Percentiles rank a stretch among this genome's conserved stretches.
These are phyloP conservation scores for Dicrurus megarhynchus DNA, from an alignment of 2,113 vertebrate genomes.

Conservation along the genomic window DNA sequence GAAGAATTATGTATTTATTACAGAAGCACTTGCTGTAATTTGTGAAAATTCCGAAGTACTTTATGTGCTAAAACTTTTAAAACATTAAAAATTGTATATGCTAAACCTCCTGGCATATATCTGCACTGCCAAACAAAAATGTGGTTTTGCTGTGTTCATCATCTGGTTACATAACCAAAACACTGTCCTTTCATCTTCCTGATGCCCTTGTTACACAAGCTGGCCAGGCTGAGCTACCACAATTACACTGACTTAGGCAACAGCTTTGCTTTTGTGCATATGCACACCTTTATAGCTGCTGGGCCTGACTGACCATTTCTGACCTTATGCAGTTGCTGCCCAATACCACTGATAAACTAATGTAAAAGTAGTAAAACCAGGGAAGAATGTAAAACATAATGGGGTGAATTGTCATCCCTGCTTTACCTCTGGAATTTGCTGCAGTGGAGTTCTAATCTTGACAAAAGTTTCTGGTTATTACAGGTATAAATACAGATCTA, in stretches of 20 bases:
- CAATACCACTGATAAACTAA: not conserved
- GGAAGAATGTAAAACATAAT: not conserved
- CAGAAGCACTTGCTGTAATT: not conserved
- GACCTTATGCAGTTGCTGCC: not conserved
- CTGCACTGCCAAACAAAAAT: not conserved
- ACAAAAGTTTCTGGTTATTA: not conserved
- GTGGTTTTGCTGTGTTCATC: not conserved
- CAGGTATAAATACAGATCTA: not conserved
- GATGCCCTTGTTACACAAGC: not conserved
- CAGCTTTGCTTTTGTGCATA: not conserved
- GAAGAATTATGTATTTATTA: not conserved
- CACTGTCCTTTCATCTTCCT: not conserved
- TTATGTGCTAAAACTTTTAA: not conserved
- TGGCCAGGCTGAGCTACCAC: not conserved
- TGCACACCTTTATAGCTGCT: not conserved
- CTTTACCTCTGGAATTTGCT: not conserved
- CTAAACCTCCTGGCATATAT: not conserved
- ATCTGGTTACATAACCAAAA: not conserved
- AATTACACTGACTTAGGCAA: not conserved
- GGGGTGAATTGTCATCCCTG: not conserved
- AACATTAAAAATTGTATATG: not conserved
- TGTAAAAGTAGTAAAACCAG: not conserved
- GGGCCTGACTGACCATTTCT: not conserved
- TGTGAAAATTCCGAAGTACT: not conserved
- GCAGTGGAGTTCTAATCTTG: not conserved